Percentiles rank a stretch among this genome's conserved stretches.
These are phyloP conservation scores for Colostygia pectinataria DNA, from an alignment of 2,888 invertebrate genomes.

Conservation along the genomic window DNA sequence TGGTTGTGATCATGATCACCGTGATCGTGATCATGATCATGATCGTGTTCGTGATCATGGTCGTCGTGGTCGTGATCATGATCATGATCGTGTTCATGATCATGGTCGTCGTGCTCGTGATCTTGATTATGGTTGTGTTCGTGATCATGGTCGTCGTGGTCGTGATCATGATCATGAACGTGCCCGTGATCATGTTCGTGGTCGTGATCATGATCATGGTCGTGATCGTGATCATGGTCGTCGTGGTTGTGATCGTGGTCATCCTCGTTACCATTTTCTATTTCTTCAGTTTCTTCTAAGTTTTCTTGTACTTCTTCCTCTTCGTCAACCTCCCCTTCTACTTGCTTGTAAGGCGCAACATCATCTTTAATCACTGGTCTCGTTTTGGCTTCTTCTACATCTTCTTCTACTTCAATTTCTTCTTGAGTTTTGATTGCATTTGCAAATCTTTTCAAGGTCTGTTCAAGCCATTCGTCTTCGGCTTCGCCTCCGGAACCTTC, in stretches of 20 bases:
- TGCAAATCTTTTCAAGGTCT: slow-evolving; percentile 37
- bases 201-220: slow-evolving; percentile 11
- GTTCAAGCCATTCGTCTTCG: slow-evolving; percentile 46
- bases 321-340: slow-evolving; percentile 18
- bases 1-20: neutral
- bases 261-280: neutral
- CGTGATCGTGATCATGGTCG: slow-evolving; percentile 3
- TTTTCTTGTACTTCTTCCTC: slow-evolving; percentile 6
- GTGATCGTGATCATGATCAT: slow-evolving; percentile 1
- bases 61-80: slow-evolving; percentile 2
- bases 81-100: slow-evolving; percentile 1
- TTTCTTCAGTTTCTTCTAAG: slow-evolving; percentile 8
- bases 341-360: slow-evolving; percentile 18
- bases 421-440: slow-evolving; percentile 40
- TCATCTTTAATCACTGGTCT: slow-evolving; percentile 20
- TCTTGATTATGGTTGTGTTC: slow-evolving; percentile 8
- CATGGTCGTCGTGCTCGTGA: slow-evolving; percentile 7
- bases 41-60: neutral
- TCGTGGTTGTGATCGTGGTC: slow-evolving; percentile 7
- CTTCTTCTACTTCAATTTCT: slow-evolving; percentile 38
- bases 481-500: slow-evolving; percentile 48
- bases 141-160: slow-evolving; percentile 21
- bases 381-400: slow-evolving; percentile 23
- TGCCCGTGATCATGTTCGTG: too few relatives aligned
- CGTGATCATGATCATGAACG: slow-evolving; percentile 2